A percentile compares a stretch with the other conserved stretches of the same genome.
These are phyloP conservation scores for Rhagophthalmus giganteus DNA, from an alignment of 2,888 invertebrate species.

Conservation along the genomic window DNA sequence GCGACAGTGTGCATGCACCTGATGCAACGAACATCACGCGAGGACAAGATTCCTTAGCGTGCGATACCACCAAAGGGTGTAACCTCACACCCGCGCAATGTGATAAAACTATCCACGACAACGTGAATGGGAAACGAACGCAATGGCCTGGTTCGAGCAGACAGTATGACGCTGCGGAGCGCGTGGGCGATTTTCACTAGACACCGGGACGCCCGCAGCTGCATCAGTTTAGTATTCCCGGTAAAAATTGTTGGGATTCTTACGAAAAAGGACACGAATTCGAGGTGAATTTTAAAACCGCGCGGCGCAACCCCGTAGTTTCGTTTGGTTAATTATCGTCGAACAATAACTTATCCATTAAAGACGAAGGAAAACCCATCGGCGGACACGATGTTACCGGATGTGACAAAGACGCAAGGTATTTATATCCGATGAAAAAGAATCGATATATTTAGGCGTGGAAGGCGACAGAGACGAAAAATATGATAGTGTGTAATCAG, in stretches of 20 bases:
- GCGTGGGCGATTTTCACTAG: conserved; percentile 27
- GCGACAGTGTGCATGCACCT: conserved; percentile 29
- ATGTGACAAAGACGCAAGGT: conserved; percentile 54
- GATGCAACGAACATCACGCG: conserved; percentile 32
- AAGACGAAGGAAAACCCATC: conserved; percentile 41
- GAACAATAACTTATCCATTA: conserved; percentile 47
- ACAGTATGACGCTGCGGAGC: conserved; percentile 41
- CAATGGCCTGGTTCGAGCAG: conserved; percentile 37
- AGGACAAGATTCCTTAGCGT: conserved; percentile 26
- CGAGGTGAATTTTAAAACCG: too few relatives aligned
- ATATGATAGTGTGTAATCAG: conserved; percentile 57
- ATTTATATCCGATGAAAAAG: conserved; percentile 55
- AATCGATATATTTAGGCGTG: conserved; percentile 37
- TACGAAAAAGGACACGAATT: too few relatives aligned
- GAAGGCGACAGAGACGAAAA: conserved; percentile 50
- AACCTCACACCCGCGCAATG: conserved; percentile 29
- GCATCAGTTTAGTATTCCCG: not conserved
- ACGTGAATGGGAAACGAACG: conserved; percentile 30
- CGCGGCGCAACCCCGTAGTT: too few relatives aligned
- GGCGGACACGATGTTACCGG: conserved; percentile 50
- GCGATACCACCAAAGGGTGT: conserved; percentile 31
- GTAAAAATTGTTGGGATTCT: conserved; percentile 1
- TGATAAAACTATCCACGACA: conserved; percentile 30
- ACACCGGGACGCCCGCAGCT: conserved; percentile 24
- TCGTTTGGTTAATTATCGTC: conserved; percentile 35